Evolutionary conservation across 2,888 invertebrate species (phyloP).

Genomic region (Limnephilus auricula): DNA sequence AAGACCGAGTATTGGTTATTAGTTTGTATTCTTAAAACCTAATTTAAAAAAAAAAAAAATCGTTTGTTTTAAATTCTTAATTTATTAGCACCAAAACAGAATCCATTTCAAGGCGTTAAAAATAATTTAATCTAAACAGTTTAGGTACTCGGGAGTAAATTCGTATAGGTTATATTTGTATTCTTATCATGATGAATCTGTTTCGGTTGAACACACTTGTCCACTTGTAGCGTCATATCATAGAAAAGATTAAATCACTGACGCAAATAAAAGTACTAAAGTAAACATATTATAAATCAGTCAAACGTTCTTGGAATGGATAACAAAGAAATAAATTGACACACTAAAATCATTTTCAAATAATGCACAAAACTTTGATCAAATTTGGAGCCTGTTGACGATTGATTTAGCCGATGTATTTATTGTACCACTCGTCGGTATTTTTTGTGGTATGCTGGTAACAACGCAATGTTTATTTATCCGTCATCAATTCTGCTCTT

Average conservation of each 20-base stretch:
- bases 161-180: background rate
- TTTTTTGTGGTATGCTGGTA: background rate
- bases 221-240: background rate
- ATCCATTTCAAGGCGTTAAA: background rate
- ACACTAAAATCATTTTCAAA: background rate
- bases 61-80: background rate
- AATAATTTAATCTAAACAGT: background rate
- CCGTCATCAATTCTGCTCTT: background rate
- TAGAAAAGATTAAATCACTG: background rate
- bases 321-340: background rate
- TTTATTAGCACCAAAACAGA: background rate
- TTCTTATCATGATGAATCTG: background rate
- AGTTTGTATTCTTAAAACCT: background rate
- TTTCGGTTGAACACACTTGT: background rate
- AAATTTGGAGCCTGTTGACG: background rate
- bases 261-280: background rate
- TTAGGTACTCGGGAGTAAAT: background rate
- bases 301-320: background rate
- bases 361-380: background rate
- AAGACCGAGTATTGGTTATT: too few relatives aligned
- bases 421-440: background rate
- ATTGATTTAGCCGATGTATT: background rate
- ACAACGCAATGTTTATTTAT: background rate
- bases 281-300: background rate
- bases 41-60: background rate